These are phyloP conservation scores for Taeniopygia guttata DNA, from an alignment of 2,797 vertebrate genomes.

Conservation along the genomic window DNA sequence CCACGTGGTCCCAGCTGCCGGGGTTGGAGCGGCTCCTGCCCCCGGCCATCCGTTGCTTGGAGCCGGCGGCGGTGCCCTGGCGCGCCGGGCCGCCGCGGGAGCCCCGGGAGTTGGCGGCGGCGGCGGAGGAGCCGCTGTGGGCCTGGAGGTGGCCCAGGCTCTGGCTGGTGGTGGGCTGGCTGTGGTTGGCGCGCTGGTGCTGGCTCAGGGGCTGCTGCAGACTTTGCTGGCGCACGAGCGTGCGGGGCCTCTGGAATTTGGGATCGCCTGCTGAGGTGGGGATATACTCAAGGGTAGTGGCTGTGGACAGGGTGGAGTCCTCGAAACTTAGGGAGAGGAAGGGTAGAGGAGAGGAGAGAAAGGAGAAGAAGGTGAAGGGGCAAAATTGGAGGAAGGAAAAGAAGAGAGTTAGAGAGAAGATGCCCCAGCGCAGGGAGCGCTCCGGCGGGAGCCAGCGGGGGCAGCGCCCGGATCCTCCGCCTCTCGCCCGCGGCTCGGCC, in stretches of 20 bases:
- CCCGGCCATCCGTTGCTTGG: conserved; percentile 83
- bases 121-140: conserved; percentile 72
- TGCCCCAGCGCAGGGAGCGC: conserved; percentile 63
- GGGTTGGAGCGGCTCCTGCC: conserved; percentile 84
- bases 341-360: conserved; percentile 83
- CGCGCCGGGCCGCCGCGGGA: conserved; percentile 78
- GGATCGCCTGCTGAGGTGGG: conserved; percentile 87
- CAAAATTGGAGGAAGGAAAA: conserved; percentile 82
- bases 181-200: conserved; percentile 90
- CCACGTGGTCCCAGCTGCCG: conserved; percentile 98
- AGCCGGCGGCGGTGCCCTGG: conserved; percentile 80
- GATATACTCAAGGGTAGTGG: conserved; percentile 98
- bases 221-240: conserved; percentile 95
- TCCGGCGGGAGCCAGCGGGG: conserved; percentile 49
- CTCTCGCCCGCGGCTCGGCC: background rate
- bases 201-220: conserved; percentile 97
- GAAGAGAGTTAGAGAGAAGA: conserved; percentile 77
- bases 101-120: conserved; percentile 71
- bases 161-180: conserved; percentile 96
- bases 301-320: conserved; percentile 90
- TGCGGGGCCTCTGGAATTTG: conserved; percentile 88
- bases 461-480: conserved; percentile 29
- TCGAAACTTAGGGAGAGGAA: conserved; percentile 86
- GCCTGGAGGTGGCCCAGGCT: conserved; percentile 96
- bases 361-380: conserved; percentile 81